These are phyloP conservation scores for Periophthalmus modestus DNA, from an alignment of 2,113 vertebrate species.

Conservation along the genomic window DNA sequence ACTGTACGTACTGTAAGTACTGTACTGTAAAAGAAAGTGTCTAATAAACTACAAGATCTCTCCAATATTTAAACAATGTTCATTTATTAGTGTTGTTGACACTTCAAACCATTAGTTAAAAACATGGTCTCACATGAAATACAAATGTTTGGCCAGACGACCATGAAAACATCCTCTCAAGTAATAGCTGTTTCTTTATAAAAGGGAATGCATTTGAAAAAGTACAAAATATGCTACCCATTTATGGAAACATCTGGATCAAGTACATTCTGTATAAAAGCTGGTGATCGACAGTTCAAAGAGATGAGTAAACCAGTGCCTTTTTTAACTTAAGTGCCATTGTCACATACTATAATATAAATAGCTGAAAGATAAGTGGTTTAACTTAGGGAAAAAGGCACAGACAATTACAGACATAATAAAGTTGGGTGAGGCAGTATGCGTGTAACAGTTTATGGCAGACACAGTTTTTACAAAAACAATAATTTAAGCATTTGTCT, in stretches of 20 bases:
- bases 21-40: neutral
- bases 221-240: slow-evolving; percentile 8
- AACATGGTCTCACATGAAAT: slow-evolving; percentile 34
- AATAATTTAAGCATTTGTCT: neutral
- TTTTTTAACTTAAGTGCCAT: slow-evolving; percentile 30
- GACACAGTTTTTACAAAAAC: slow-evolving; percentile 11
- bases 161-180: slow-evolving; percentile 5
- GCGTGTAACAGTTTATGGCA: slow-evolving; percentile 9
- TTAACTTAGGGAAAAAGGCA: slow-evolving; percentile 33
- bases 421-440: slow-evolving; percentile 24
- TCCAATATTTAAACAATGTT: neutral
- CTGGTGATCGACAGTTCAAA: slow-evolving; percentile 47
- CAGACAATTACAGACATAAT: slow-evolving; percentile 35
- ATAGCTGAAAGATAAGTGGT: slow-evolving; percentile 59
- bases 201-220: slow-evolving; percentile 5
- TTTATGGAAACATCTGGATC: neutral
- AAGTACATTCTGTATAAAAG: slow-evolving; percentile 44
- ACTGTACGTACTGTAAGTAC: no score
- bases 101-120: slow-evolving; percentile 26
- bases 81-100: neutral
- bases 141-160: slow-evolving; percentile 24
- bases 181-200: neutral
- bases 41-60: neutral
- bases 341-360: slow-evolving; percentile 46
- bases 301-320: slow-evolving; percentile 44